Evolutionary conservation across 2,113 vertebrate species (phyloP), one percentile per base, ranked within the genome.

Genomic region (Psephotus haematonotus): DNA sequence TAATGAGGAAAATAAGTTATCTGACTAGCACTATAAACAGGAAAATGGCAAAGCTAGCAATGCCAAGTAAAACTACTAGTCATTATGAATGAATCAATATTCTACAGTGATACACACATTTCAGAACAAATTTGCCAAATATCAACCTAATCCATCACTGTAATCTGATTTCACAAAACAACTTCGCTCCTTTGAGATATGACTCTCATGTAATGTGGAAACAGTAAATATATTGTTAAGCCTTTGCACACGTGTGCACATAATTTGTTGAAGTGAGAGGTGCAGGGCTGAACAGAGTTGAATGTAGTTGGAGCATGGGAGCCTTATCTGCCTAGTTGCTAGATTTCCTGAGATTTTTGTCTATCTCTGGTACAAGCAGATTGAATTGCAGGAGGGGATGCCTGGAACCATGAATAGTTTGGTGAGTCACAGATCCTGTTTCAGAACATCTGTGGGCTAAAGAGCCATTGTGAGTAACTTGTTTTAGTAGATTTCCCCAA

Each of bases 281-380:
- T 37, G 25, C 53, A 71, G 25, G 19, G 35, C 14, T 27, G 9
- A 82, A 41, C 17, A n/a, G 3, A 41, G 8, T 0, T 83, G 35
- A 64, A 70, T 0, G 0, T 9, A 88, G 4, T 2, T 59, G 14
- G 31, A 70, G 46, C 9, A 43, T 0, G 0, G 29, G 31, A 80
- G 9, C 8, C 18, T 44, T 64, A 43, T 44, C 25, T 89, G 39
- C 18, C 29, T 27, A 17, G 4, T 44, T 35, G 33, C 50, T 31
- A 49, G 47, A 49, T 85, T 84, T 91, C 20, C 33, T 10, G 27
- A 65, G 24, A 47, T 57, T 69, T 25, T 82, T 50, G 55, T 8
- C 5, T 20, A 5, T 43, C 24, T 18, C 25, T 72, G 67, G 46
- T 55, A 70, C 47, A 41, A 83, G 10, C 33, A 83, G 7, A 46